phyloP scores from a whole-genome alignment of 2,888 invertebrate genomes.

The Athalia cordata region DNA sequence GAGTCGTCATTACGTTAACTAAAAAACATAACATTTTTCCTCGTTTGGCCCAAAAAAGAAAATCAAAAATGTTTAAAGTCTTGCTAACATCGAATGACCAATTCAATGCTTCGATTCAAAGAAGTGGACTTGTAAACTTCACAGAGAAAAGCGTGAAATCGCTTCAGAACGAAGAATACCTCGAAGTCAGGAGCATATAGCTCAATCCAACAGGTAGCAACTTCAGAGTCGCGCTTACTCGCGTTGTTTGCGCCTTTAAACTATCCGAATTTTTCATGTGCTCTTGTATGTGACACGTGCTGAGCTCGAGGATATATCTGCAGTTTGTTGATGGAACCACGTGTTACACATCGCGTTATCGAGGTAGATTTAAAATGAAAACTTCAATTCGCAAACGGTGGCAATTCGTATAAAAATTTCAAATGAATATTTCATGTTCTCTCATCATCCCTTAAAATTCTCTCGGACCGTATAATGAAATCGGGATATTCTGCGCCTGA shows the following conservation, averaged over 20 bases:
- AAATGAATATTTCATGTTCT: no score
- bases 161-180: neutral
- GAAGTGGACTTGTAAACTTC: neutral
- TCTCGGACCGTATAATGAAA: no score
- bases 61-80: no score
- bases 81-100: no score
- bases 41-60: no score
- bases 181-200: neutral
- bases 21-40: no score
- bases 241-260: slow-evolving; percentile 25
- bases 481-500: no score
- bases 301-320: neutral
- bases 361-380: neutral
- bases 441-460: no score
- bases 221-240: slow-evolving; percentile 1
- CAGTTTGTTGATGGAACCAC: slow-evolving; percentile 1
- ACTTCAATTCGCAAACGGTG: no score
- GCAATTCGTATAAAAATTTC: no score
- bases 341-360: neutral
- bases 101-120: no score
- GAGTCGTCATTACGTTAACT: neutral
- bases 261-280: slow-evolving; percentile 18
- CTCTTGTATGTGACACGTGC: neutral
- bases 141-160: neutral
- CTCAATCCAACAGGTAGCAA: slow-evolving; percentile 35